Base-by-base conservation (phyloP, 2,113 vertebrate species). In the Eclectus roratus region DNA sequence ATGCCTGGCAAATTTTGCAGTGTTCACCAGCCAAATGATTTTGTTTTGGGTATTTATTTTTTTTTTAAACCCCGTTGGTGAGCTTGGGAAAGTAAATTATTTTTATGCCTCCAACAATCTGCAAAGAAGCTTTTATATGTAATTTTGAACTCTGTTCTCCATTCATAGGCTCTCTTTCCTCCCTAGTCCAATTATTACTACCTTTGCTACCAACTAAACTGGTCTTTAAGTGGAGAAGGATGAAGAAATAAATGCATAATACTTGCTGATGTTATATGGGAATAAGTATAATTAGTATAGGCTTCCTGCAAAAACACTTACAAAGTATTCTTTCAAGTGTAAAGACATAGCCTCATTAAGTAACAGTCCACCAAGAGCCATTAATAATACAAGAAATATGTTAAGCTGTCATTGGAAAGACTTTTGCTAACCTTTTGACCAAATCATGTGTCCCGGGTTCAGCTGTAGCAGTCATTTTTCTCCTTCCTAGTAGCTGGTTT, bases 361-460 rank as follows among this genome's bases (percentile, higher is more conserved):
- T 46, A 91, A 50, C 19, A 69, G 39, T 25, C 25, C 14, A 25
- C 64, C 39, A 77, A 69, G 13, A 44, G 9, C 35, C 31, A 46
- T 24, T 33, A 66, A 58, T 31, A 81, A 13, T 31, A 53, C 4
- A 68, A 41, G 6, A 74, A 41, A 76, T 37, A 41, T 1, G 5
- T 68, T 35, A 44, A 78, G 24, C 10, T 55, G 14, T 39, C 3
- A 7, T 37, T 68, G 13, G 31, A 64, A 72, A 72, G 17, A 23
- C 13, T 56, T 90, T 13, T 72, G 28, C 20, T 15, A 82, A 28
- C 2, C 6, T 85, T 88, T 91, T 76, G 29, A 50, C 33, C 52
- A 60, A 70, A 72, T 49, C 7, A 28, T 0, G 0, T 6, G 21
- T 35, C 21, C 56, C 35, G 33, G 21, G 33, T 58, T 24, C 56